These are phyloP conservation scores for Noctua janthina DNA, from an alignment of 2,888 invertebrate species.

Conservation along the genomic window DNA sequence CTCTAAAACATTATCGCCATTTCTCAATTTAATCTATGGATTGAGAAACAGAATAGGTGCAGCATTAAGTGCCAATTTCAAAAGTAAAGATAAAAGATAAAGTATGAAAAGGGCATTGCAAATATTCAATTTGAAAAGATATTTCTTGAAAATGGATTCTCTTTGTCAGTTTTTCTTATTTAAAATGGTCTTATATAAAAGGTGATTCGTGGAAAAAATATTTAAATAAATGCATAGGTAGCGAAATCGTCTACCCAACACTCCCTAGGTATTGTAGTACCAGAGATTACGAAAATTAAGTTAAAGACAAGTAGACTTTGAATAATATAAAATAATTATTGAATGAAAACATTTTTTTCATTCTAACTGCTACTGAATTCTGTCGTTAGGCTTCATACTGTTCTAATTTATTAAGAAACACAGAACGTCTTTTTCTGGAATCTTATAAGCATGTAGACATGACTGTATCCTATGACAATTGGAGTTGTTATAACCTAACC, in stretches of 20 bases:
- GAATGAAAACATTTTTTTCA: too few species aligned
- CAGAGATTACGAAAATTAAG: too few species aligned
- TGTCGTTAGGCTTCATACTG: too few species aligned
- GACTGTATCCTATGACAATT: too few species aligned
- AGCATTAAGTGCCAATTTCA: neutral
- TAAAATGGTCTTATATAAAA: neutral
- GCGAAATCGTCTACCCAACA: neutral
- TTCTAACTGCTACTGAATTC: too few species aligned
- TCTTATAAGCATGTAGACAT: too few species aligned
- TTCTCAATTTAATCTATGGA: neutral
- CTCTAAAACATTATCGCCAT: too few species aligned
- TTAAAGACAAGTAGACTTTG: too few species aligned
- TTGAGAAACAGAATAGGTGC: neutral
- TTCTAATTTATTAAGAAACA: too few species aligned
- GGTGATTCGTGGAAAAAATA: neutral
- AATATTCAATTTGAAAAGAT: conserved; percentile 15
- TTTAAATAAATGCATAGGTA: neutral
- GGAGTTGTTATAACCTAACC: too few species aligned
- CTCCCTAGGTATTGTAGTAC: neutral
- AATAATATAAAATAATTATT: too few species aligned
- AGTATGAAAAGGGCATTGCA: neutral
- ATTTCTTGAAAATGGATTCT: conserved; percentile 1
- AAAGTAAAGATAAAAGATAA: conserved; percentile 1
- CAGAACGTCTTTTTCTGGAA: too few species aligned
- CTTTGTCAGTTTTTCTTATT: neutral